Evolutionary conservation across 2,888 invertebrate species (phyloP), one percentile per base, ranked within the genome.

Genomic region (Helleia helle): DNA sequence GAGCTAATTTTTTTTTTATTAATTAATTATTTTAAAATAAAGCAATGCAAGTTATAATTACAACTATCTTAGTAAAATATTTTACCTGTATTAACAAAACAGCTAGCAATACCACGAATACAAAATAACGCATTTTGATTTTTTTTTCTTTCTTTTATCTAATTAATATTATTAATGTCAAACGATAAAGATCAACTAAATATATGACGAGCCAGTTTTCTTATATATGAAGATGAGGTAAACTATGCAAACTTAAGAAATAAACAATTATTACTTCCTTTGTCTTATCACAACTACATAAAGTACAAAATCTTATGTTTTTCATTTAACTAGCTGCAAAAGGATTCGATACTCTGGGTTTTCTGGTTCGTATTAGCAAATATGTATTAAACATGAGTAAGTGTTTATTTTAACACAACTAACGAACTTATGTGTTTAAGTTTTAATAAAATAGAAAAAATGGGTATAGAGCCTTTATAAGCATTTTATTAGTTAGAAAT

Each of bases 301-400:
- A 11, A 5, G 22, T 18, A 8, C 18, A n/a, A 13, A 8, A 22
- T 12, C 12, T 2, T 7, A 7, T 8, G n/a, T 12, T 8, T 12
- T 22, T 34, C 12, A 7, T 12, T 8, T 6, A 22, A 11, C 12
- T 0, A n/a, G 4, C 34, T 4, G 34, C 22, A 34, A 18, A 22
- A 5, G 31, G 3, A 22, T 3, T 8, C 3, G 1, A 0, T 5
- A 15, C 7, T 12, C 22, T 11, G 22, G 7, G 17, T 34, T n/a
- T 22, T 34, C 12, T 8, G 34, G 9, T 12, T n/a, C 7, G 12
- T 4, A 12, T 22, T 34, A 34, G 17, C 34, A 34, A 11, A 12
- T 18, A 11, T 34, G 34, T 34, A 18, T 18, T 34, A 34, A 34
- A 34, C 34, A 34, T 34, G 17, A 18, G 18, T 18, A 34, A 43